Conservation (phyloP, 2,113 vertebrate genomes). For the Microcebus tavaratra region DNA sequence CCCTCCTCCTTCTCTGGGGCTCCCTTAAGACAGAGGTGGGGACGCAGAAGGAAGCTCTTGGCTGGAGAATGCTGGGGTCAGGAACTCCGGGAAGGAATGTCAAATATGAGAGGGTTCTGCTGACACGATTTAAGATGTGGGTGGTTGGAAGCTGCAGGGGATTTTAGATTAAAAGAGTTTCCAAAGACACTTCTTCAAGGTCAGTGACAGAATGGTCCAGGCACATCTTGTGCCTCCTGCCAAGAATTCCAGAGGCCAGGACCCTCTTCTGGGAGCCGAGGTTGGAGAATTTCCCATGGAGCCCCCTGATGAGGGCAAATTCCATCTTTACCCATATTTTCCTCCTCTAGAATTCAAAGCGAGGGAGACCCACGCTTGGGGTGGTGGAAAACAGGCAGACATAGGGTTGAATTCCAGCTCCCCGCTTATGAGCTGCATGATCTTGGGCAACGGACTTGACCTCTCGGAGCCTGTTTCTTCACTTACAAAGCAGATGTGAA, state of each 20-base stretch:
- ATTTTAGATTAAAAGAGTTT: slow-evolving; percentile 53
- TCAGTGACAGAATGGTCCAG: slow-evolving; percentile 48
- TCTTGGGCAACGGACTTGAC: not conserved
- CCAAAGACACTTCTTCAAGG: slow-evolving; percentile 54
- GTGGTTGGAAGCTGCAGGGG: not conserved
- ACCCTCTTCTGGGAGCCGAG: slow-evolving; percentile 53
- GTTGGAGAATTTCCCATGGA: slow-evolving; percentile 60
- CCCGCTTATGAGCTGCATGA: not conserved
- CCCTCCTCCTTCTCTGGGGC: not conserved
- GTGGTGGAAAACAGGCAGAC: not conserved
- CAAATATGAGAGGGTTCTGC: not conserved
- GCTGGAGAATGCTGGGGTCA: not conserved
- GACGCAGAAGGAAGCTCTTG: not conserved
- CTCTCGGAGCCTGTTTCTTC: not conserved
- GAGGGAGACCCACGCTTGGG: not conserved
- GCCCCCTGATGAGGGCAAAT: not conserved
- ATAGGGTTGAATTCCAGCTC: not conserved
- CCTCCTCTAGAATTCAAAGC: not conserved
- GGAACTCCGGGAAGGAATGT: not conserved
- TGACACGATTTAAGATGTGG: not conserved
- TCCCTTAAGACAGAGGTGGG: not conserved
- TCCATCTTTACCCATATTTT: not conserved
- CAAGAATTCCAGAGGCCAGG: slow-evolving; percentile 66
- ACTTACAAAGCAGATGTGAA: not conserved
- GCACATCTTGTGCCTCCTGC: slow-evolving; percentile 33